Conservation (phyloP, 2,797 vertebrate species). For the Aselliscus stoliczkanus region DNA sequence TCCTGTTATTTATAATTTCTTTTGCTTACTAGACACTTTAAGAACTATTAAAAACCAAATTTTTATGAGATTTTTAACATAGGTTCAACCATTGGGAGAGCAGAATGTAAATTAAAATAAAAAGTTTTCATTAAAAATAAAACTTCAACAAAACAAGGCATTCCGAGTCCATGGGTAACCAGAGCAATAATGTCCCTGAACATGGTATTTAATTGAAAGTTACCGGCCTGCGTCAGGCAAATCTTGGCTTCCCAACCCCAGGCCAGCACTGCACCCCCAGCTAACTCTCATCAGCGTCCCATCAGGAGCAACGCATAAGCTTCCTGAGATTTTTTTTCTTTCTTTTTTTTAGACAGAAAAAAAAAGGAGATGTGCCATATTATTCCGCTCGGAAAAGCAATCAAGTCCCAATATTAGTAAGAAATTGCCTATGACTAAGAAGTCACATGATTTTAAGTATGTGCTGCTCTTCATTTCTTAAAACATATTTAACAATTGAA, state of each 20-base stretch:
- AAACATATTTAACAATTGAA: neutral
- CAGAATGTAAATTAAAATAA: neutral
- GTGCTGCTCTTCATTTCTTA: neutral
- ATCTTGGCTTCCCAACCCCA: neutral
- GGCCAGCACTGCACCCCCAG: accelerated
- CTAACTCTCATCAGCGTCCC: too few relatives aligned
- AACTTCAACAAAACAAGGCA: neutral
- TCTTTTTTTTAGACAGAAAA: too few relatives aligned
- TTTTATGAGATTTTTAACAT: neutral
- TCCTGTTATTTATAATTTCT: neutral
- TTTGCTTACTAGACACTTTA: neutral
- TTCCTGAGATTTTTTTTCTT: neutral
- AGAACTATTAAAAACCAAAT: neutral
- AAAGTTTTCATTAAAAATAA: neutral
- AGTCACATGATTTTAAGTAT: neutral
- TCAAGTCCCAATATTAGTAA: neutral
- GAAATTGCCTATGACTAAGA: neutral
- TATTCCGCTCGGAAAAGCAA: neutral
- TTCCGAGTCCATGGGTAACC: neutral
- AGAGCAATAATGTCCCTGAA: neutral
- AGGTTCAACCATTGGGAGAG: neutral
- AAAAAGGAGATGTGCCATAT: neutral
- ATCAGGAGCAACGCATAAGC: neutral
- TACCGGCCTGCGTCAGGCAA: neutral
- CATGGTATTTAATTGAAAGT: neutral